These are phyloP conservation scores for Calonectris borealis DNA, from an alignment of 2,113 vertebrate species.

Conservation along the genomic window DNA sequence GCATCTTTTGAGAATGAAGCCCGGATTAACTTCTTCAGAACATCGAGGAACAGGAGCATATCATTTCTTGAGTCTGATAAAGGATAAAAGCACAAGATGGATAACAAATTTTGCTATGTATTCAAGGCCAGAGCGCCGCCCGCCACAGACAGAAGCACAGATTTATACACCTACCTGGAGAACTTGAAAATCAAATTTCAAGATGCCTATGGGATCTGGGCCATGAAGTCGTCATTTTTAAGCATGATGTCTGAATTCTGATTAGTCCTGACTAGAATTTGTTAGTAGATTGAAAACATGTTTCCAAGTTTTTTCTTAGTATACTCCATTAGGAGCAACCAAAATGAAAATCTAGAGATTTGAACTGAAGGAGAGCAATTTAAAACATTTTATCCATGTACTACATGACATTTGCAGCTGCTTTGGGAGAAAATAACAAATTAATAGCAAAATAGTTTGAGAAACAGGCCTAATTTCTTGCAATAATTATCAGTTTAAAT, in stretches of 20 bases:
- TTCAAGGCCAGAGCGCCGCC: not conserved
- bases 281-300: not conserved
- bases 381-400: not conserved
- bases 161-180: not conserved
- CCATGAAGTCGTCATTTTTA: not conserved
- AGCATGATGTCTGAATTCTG: not conserved
- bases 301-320: not conserved
- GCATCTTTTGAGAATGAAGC: not conserved
- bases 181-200: not conserved
- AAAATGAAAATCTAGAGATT: not conserved
- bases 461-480: not conserved
- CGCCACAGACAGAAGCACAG: not conserved
- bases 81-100: not conserved
- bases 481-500: not conserved
- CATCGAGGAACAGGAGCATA: not conserved
- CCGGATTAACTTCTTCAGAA: not conserved
- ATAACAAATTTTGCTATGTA: not conserved
- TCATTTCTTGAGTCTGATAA: not conserved
- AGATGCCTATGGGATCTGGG: not conserved
- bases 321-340: not conserved
- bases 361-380: not conserved
- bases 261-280: not conserved
- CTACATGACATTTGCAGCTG: not conserved
- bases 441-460: not conserved
- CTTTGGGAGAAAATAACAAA: not conserved